These are phyloP conservation scores for Megaptera novaeangliae DNA, from an alignment of 2,113 vertebrate species.

Conservation along the genomic window DNA sequence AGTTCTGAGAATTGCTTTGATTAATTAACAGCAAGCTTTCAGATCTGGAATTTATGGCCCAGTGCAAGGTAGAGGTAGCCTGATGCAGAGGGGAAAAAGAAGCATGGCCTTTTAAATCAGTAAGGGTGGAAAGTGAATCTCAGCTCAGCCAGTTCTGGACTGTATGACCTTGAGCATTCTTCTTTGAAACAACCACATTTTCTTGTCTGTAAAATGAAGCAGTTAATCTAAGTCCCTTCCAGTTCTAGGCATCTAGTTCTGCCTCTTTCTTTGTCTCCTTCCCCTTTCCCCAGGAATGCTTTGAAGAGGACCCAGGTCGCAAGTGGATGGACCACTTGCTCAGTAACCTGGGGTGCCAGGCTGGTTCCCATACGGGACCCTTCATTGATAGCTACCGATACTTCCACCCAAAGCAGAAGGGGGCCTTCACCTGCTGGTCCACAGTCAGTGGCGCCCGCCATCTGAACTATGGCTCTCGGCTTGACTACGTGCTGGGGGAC, in stretches of 20 bases:
- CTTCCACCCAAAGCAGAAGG: conserved; percentile 85
- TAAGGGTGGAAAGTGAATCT: background rate
- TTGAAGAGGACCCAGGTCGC: conserved; percentile 86
- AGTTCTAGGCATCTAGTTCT: conserved; percentile 8
- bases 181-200: conserved; percentile 17
- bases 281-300: conserved; percentile 78
- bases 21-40: background rate
- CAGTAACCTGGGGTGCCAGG: conserved; percentile 75
- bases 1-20: conserved; percentile 23
- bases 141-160: background rate
- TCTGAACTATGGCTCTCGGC: conserved; percentile 91
- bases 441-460: conserved; percentile 86
- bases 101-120: background rate
- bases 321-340: conserved; percentile 82
- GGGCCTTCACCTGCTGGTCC: conserved; percentile 92
- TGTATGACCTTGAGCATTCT: background rate
- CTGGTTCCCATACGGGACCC: conserved; percentile 56
- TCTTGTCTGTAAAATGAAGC: conserved; percentile 32
- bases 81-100: background rate
- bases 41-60: background rate
- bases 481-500: conserved; percentile 90
- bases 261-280: background rate
- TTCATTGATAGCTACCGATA: conserved; percentile 89
- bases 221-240: background rate
- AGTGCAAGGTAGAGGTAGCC: background rate